Base-by-base conservation (phyloP, 2,797 vertebrate species). In the Centroberyx gerrardi region DNA sequence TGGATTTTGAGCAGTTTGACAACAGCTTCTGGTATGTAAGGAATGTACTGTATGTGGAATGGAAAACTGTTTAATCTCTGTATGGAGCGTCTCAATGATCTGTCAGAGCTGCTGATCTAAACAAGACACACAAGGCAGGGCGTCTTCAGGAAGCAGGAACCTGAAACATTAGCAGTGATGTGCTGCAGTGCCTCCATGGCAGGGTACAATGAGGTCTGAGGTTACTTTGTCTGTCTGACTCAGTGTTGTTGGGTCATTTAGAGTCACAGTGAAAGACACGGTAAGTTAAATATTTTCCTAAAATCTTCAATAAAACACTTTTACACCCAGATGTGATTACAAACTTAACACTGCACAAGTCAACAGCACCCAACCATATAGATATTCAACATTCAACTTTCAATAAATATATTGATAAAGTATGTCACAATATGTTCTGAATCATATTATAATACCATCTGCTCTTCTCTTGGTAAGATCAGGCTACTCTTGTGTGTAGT, bases 361-460 rank as follows among this genome's bases (percentile, higher is more conserved):
- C 62, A 66, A 86, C 59, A 83, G 7, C 31, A 78, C 59, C 71
- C 29, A 65, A 40, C 38, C 42, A 40, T 2, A 40, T 8, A 66
- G 0, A 77, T 62, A 74, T 72, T 61, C 15, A 80, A 86, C 75
- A 85, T 84, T 87, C 79, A 84, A 8, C 8, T 66, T 71, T 69
- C 48, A 81, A 90, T 85, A 82, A 74, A 89, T 75, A 89, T 17
- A 68, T 80, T 40, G 65, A 73, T 68, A 67, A 78, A 46, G 52
- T 55, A 48, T 54, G 40, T 74, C 31, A 73, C 42, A 66, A 72
- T 72, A 76, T 55, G 42, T 49, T 63, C 15, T 55, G 10, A 59
- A 65, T 85, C 4, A 69, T 42, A 62, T 54, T 42, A 64, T 58
- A 56, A 29, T 52, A 62, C 12, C 6, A 55, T 66, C 42, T 64